phyloP scores from a whole-genome alignment of 2,797 vertebrate genomes.

The Gymnothorax reevesii region DNA sequence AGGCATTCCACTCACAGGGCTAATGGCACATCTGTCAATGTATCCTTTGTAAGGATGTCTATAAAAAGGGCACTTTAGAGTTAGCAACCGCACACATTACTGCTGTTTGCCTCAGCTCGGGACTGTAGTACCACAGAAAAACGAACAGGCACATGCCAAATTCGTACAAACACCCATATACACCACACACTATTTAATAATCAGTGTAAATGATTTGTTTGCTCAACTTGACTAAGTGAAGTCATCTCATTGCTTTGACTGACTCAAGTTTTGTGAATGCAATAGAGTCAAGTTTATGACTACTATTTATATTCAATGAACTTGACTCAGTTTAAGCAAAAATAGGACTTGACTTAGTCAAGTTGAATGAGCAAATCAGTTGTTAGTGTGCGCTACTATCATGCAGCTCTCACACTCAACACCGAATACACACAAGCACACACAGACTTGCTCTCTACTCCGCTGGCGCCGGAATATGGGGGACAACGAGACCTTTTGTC shows the following conservation, averaged over 20 bases:
- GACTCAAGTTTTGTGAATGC: too few species aligned
- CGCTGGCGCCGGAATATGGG: too few species aligned
- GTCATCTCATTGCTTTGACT: too few species aligned
- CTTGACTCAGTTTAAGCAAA: too few species aligned
- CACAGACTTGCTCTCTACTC: constrained; percentile 17
- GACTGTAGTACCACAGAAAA: constrained; percentile 41
- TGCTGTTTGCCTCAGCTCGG: constrained; percentile 54
- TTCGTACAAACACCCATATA: neutral
- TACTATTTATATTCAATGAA: too few species aligned
- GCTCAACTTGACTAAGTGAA: too few species aligned
- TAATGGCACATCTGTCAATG: constrained; percentile 57
- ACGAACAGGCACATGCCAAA: constrained; percentile 27
- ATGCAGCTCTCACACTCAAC: constrained; percentile 19
- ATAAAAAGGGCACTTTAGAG: constrained; percentile 56
- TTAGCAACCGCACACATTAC: constrained; percentile 51
- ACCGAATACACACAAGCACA: constrained; percentile 33
- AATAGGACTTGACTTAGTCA: too few species aligned
- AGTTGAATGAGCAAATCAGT: too few species aligned
- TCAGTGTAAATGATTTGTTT: too few species aligned
- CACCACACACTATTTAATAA: neutral
- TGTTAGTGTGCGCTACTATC: too few species aligned
- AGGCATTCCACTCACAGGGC: constrained; percentile 50
- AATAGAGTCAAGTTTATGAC: too few species aligned
- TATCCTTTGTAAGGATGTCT: constrained; percentile 56
- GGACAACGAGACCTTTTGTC: too few species aligned